Conservation (phyloP, 2,888 invertebrate genomes). For the Andrena minutula region DNA sequence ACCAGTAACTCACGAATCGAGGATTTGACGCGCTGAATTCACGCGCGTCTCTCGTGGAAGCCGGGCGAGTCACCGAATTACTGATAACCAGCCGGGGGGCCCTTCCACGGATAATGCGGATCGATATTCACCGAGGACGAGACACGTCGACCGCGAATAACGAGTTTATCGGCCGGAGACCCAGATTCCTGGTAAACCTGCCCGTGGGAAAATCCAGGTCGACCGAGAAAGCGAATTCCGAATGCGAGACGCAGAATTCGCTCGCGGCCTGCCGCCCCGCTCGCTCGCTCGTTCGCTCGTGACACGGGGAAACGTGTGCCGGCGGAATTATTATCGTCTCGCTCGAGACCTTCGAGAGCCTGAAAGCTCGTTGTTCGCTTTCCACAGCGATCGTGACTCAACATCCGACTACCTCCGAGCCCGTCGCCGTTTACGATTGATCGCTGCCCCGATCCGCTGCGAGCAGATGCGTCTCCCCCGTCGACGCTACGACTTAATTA, state of each 20-base stretch:
- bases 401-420: constrained; percentile 17
- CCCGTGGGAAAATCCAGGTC: constrained; percentile 70
- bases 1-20: background rate
- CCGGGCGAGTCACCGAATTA: constrained; percentile 56
- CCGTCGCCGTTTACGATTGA: constrained; percentile 43
- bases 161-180: constrained; percentile 70
- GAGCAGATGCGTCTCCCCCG: constrained; percentile 1
- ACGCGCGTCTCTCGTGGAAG: constrained; percentile 18
- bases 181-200: constrained; percentile 70
- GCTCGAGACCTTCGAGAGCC: constrained; percentile 39
- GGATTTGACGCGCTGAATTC: constrained; percentile 1
- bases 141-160: constrained; percentile 64
- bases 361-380: constrained; percentile 40
- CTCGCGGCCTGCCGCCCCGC: constrained; percentile 34
- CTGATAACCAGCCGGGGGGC: constrained; percentile 56
- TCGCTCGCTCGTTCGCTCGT: constrained; percentile 28
- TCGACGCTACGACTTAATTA: constrained; percentile 44
- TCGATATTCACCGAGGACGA: constrained; percentile 68
- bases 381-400: constrained; percentile 46
- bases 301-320: constrained; percentile 49
- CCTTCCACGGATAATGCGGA: constrained; percentile 61
- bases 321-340: constrained; percentile 49
- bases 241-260: constrained; percentile 59
- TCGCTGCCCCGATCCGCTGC: constrained; percentile 4
- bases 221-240: constrained; percentile 64